These are phyloP conservation scores for Delia radicum DNA, from an alignment of 1,140 invertebrate species.

Conservation along the genomic window DNA sequence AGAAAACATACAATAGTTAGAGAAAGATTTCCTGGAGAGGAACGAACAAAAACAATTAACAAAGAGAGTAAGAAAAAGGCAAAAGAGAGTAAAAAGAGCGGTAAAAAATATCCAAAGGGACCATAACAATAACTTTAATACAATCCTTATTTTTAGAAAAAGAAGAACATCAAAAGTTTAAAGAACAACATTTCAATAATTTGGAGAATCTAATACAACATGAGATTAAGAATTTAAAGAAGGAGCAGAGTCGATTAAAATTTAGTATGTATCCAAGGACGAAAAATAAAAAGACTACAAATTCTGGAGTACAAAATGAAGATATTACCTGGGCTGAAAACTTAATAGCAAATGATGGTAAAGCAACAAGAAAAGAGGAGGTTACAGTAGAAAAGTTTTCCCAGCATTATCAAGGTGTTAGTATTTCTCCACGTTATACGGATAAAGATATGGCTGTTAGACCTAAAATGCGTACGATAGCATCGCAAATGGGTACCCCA, in stretches of 20 bases:
- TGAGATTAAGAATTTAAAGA: not conserved
- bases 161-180: not conserved
- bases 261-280: not conserved
- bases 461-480: slow-evolving; percentile 14
- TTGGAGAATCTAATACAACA: not conserved
- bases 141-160: not conserved
- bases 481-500: not conserved
- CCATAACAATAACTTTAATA: not conserved
- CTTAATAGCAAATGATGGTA: not conserved
- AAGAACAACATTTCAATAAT: not conserved
- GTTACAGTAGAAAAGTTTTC: slow-evolving; percentile 16
- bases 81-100: no score
- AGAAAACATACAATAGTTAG: not conserved
- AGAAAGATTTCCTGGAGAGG: not conserved
- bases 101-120: no score
- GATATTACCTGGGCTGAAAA: not conserved
- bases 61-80: not conserved
- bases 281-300: not conserved
- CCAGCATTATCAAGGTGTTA: slow-evolving; percentile 6
- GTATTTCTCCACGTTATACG: slow-evolving; percentile 15
- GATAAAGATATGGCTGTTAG: slow-evolving; percentile 2
- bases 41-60: not conserved
- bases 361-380: not conserved
- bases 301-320: not conserved
- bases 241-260: not conserved